Evolutionary conservation across 1,140 invertebrate genomes (phyloP), one percentile per base, ranked within the genome.

Genomic region (Scaptomyza hsui): DNA sequence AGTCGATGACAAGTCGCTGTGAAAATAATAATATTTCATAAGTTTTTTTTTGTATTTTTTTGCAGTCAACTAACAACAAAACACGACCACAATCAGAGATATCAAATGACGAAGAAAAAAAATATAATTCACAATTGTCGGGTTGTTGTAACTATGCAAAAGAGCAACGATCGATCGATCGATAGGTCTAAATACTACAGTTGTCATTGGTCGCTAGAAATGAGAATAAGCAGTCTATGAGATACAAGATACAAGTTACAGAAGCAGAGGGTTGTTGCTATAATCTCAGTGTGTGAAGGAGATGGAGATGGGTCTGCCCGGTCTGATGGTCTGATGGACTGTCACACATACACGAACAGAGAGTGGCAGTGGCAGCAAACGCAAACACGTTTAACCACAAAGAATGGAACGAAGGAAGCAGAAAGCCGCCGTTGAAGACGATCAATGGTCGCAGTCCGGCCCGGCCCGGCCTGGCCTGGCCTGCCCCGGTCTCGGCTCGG

Each of bases 321-420:
- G 37, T 39, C 29, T 39, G 39, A 59, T 53, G 41, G 72, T 13
- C 55, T 47, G 75, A 72, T 41, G 64, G 59, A 79, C 72, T 78
- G 72, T 63, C 71, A 56, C 47, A 51, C 21, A 59, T 5, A 24
- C 24, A 24, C 24, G n/a, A n/a, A 24, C 24, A 24, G 24, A 24
- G 48, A 32, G n/a, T n/a, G n/a, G 45, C 57, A 60, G 64, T 68
- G 56, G 47, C 51, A 55, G 47, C 51, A 55, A 32, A 64, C 51
- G 68, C 72, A 75, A 77, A 77, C 60, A 76, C 59, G 85, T 74
- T 86, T 82, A 88, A 88, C 83, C 83, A 89, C 82, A 88, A 82
- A 89, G 75, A 88, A 88, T 78, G 83, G 68, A 82, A 86, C 71
- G 62, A 72, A 88, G 82, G 82, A 88, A 86, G 82, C 82, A 86